Conservation (phyloP, 2,888 invertebrate species). For the Spisula subtruncata region DNA sequence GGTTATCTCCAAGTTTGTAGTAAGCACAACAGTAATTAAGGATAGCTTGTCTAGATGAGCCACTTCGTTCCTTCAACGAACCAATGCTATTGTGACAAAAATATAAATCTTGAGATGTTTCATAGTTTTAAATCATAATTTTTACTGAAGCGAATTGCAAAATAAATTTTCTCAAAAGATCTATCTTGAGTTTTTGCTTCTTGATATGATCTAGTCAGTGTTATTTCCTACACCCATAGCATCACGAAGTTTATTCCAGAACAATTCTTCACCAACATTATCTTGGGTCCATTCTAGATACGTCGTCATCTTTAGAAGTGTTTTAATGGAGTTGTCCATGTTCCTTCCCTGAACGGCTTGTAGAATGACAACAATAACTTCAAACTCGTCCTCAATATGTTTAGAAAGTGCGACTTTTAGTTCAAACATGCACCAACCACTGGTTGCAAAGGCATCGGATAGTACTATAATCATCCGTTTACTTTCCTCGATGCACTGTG, state of each 20-base stretch:
- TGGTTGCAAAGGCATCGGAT: conserved; percentile 90
- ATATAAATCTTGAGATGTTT: too few relatives aligned
- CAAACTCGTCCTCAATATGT: conserved; percentile 88
- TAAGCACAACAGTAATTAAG: too few relatives aligned
- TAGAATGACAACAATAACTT: conserved; percentile 80
- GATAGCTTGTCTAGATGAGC: too few relatives aligned
- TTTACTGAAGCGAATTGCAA: too few relatives aligned
- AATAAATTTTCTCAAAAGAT: too few relatives aligned
- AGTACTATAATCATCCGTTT: conserved; percentile 91
- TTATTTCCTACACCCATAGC: not conserved
- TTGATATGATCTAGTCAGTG: too few relatives aligned
- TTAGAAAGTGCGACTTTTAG: conserved; percentile 91
- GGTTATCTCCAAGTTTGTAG: too few relatives aligned
- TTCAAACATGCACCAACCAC: conserved; percentile 93
- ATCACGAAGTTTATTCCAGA: conserved; percentile 27
- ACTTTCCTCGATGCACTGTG: conserved; percentile 91
- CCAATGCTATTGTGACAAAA: too few relatives aligned
- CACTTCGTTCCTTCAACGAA: too few relatives aligned
- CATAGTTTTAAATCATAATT: too few relatives aligned
- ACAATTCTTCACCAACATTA: not conserved
- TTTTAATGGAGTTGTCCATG: conserved; percentile 15
- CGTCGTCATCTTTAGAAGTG: not conserved
- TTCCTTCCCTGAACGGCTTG: not conserved
- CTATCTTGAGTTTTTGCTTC: too few relatives aligned
- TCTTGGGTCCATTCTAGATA: conserved; percentile 28